phyloP scores from a whole-genome alignment of 2,797 vertebrate species.

The Silurus aristotelis region DNA sequence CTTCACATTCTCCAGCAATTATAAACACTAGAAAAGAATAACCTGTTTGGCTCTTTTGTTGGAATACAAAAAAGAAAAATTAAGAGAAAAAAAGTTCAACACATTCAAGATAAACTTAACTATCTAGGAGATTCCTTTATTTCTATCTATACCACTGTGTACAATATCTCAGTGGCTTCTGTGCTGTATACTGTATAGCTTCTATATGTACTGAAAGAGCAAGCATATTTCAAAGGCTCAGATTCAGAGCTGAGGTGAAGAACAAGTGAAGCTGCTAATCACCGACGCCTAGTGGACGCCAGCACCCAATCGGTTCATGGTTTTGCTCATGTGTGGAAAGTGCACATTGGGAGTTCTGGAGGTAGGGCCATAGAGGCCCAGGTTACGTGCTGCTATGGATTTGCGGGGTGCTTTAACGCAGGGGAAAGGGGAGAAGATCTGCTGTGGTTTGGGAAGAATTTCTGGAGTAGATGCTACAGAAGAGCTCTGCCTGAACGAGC shows the following conservation, averaged over 20 bases:
- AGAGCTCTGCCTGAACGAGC: constrained; percentile 39
- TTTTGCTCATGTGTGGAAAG: constrained; percentile 93
- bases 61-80: neutral
- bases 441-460: constrained; percentile 63
- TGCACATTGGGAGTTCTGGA: constrained; percentile 88
- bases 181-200: constrained; percentile 7
- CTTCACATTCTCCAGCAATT: neutral
- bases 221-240: neutral
- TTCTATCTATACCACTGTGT: neutral
- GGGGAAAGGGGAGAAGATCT: constrained; percentile 90
- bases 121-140: neutral
- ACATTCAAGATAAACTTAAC: neutral
- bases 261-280: constrained; percentile 39
- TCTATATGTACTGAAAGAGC: neutral
- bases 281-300: constrained; percentile 81
- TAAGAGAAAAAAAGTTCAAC: neutral
- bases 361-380: constrained; percentile 93
- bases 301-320: constrained; percentile 72
- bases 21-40: neutral
- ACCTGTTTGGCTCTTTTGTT: neutral
- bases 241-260: neutral
- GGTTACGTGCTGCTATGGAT: constrained; percentile 88
- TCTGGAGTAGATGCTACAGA: constrained; percentile 28
- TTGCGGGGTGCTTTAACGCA: constrained; percentile 90
- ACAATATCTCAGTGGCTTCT: constrained; percentile 7